Evolutionary conservation across 2,888 invertebrate genomes (phyloP).

Genomic region (Philhelius pedissequus): DNA sequence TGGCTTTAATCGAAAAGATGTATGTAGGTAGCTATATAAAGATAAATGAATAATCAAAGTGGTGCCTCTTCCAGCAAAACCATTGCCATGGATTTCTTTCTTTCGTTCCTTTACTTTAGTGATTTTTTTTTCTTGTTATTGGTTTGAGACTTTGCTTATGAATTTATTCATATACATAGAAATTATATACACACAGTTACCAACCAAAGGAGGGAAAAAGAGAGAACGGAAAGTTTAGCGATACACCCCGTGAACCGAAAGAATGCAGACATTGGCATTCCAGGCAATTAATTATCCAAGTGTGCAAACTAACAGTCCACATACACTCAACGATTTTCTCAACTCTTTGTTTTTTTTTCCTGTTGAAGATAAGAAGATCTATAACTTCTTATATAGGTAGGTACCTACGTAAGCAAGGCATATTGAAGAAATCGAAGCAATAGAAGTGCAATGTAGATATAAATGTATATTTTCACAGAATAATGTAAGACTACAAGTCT

Average conservation of each 20-base stretch:
- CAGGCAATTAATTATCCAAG: slow-evolving; percentile 62
- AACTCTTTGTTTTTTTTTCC: too few species aligned
- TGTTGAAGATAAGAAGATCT: background rate
- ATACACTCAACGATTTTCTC: slow-evolving; percentile 29
- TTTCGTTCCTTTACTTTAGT: background rate
- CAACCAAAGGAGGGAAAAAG: background rate
- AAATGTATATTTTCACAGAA: slow-evolving; percentile 16
- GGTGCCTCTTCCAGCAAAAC: slow-evolving; percentile 22
- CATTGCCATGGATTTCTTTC: slow-evolving; percentile 43
- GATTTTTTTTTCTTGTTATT: background rate
- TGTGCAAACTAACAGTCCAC: slow-evolving; percentile 63
- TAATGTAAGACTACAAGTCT: slow-evolving; percentile 21
- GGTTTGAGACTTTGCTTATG: slow-evolving; percentile 37
- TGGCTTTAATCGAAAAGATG: slow-evolving; percentile 12
- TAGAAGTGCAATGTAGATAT: slow-evolving; percentile 22
- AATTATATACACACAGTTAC: background rate
- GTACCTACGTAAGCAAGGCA: too few species aligned
- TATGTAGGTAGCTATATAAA: background rate
- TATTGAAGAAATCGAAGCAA: slow-evolving; percentile 16
- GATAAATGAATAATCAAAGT: background rate
- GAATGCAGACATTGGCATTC: slow-evolving; percentile 64
- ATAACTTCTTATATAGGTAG: background rate
- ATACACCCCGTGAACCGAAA: slow-evolving; percentile 49
- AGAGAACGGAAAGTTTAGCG: background rate
- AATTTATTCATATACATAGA: slow-evolving; percentile 36